Evolutionary conservation across 2,113 vertebrate species (phyloP), one percentile per base, ranked within the genome.

Genomic region (Triplophysa rosa): DNA sequence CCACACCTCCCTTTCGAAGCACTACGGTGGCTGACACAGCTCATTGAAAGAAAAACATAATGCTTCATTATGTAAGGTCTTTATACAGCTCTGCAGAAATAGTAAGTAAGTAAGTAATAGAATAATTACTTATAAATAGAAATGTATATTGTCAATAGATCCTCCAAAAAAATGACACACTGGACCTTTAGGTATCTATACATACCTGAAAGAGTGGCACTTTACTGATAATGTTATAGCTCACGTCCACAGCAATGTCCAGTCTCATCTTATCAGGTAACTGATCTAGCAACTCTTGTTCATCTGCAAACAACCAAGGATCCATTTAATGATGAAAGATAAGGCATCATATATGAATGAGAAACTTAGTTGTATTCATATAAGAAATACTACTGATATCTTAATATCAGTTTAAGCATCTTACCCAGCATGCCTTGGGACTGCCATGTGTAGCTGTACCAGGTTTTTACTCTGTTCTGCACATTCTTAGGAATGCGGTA

Each of bases 391-490:
- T 12, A 2, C 19, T 54, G 47, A 54, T 12, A 24, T 69, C 16
- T 10, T 9, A 29, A 4, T 29, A 29, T 29, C 29, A 29, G 29
- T 29, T 14, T 47, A 45, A 42, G 8, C 13, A 47, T 66, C 94
- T 95, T 94, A 99, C 98, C 97, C 91, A 99, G 95, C 95, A 99
- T 98, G 92, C 98, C 98, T 90, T 99, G 97, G 0, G 97, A 98
- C 49, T 97, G 95, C 98, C 97, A 99, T 0, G 98, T 99, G 89
- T 98, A 99, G 85, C 98, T 97, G 0, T 99, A 99, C 98, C 98
- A 99, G 14, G 93, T 97, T 86, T 98, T 98, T 87, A 99, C 96
- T 0, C 97, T 90, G 84, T 95, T 96, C 91, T 99, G 98, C 33
- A 99, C 95, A 0, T 92, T 85, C 82, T 77, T 94, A 26, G 98